Base-by-base conservation (phyloP, 2,113 vertebrate genomes). In the Elephas maximus region DNA sequence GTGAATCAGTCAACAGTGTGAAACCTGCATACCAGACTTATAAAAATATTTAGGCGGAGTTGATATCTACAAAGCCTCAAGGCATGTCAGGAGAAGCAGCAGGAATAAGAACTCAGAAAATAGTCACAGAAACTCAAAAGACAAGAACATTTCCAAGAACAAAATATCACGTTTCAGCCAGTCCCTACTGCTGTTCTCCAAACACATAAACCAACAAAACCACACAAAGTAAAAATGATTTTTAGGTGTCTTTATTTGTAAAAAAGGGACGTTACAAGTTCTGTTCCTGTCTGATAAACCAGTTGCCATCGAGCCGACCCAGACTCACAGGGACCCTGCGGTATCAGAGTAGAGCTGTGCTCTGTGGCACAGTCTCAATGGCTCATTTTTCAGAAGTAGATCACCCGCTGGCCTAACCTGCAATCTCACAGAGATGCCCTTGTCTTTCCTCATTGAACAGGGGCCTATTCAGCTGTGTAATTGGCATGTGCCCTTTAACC, bases 21-120 rank as follows among this genome's bases (percentile, higher is more conserved):
- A 94, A 98, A 82, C 86, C 71, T 91, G 88, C 83, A 98, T 97
- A 78, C 90, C 87, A 88, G 62, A 88, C 81, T 96, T 21, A 53
- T 33, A 82, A 97, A 94, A 96, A 92, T 92, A 84, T 95, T 81
- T 26, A 78, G 92, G 67, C 73, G 41, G 48, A 37, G 91, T 48
- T 91, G 96, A 90, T 97, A 92, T 82, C 78, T 93, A 77, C 57
- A 57, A 82, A 97, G 96, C 95, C 92, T 45, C 87, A 53, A 94
- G 96, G 48, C 76, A 62, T n/a, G 17, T 91, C 83, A 91, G 90
- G 20, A 93, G 91, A 67, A 97, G n/a, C 63, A 91, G 78, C 76
- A 71, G 84, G 85, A 2, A 1, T 0, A 8, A 79, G 95, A 79
- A 93, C 80, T 80, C 96, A 92, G 97, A 3, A 87, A 92, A 86